Evolutionary conservation across 2,797 vertebrate genomes (phyloP).

Genomic region (Cyclopterus lumpus): DNA sequence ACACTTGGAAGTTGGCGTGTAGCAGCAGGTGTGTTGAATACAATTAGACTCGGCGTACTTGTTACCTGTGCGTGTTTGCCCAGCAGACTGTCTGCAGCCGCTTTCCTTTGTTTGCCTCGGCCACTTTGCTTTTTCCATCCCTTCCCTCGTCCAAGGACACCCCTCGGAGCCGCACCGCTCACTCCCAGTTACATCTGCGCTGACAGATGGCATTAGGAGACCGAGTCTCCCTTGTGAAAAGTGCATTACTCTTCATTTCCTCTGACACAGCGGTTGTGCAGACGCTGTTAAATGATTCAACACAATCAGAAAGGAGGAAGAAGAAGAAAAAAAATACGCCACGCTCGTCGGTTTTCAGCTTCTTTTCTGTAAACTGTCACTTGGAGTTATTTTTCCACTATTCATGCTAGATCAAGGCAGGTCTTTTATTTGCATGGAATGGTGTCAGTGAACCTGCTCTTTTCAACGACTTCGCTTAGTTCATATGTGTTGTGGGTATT

Average conservation of each 20-base stretch:
- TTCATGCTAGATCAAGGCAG: background rate
- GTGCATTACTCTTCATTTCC: constrained; percentile 76
- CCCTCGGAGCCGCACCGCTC: constrained; percentile 38
- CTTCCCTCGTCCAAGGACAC: constrained; percentile 68
- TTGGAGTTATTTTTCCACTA: background rate
- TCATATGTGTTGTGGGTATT: too few relatives aligned
- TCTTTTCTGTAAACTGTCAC: background rate
- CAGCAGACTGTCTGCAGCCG: constrained; percentile 29
- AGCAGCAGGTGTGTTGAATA: background rate
- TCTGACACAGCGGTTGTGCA: constrained; percentile 39
- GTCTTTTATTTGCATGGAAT: background rate
- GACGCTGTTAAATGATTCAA: constrained; percentile 42
- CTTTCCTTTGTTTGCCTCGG: too few relatives aligned
- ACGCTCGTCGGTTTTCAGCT: background rate
- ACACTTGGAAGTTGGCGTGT: background rate
- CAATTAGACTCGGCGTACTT: background rate
- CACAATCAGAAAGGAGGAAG: background rate
- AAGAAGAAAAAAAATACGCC: background rate
- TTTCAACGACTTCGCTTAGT: too few relatives aligned
- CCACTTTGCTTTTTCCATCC: background rate
- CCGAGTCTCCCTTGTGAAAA: constrained; percentile 62
- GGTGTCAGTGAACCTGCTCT: background rate
- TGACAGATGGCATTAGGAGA: constrained; percentile 74
- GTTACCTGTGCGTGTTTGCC: constrained; percentile 50
- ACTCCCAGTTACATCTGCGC: constrained; percentile 45